Conservation (phyloP, 2,888 invertebrate species). For the Cataglyphis rosenhaueri region DNA sequence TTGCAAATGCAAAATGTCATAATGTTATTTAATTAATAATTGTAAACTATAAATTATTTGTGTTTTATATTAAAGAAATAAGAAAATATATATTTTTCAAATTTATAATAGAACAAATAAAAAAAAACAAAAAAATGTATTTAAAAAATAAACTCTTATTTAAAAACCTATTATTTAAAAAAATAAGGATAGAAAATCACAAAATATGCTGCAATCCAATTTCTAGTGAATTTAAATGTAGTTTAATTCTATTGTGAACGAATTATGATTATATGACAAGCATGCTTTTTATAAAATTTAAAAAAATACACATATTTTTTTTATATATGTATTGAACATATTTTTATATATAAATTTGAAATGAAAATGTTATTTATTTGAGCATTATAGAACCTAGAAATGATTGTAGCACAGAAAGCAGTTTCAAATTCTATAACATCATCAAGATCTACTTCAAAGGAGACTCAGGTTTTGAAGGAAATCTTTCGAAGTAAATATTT, state of each 20-base stretch:
- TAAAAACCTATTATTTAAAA: not conserved
- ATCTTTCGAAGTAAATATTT: constrained; percentile 13
- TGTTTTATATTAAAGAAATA: not conserved
- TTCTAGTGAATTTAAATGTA: not conserved
- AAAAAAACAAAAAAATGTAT: not conserved
- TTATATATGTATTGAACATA: not conserved
- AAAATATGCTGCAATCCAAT: not conserved
- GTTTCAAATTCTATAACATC: not conserved
- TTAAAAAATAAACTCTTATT: not conserved
- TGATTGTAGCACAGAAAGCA: not conserved
- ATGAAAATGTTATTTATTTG: not conserved
- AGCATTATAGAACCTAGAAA: not conserved
- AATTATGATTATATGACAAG: not conserved
- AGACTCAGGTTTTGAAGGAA: not conserved
- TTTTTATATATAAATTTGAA: not conserved
- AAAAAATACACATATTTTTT: not conserved
- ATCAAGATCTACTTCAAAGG: not conserved
- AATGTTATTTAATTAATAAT: not conserved
- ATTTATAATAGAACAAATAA: not conserved
- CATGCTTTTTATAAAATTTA: not conserved
- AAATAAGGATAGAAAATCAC: not conserved
- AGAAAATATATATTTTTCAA: not conserved
- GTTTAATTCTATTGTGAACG: not conserved
- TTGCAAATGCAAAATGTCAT: not conserved
- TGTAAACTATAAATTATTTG: not conserved